These are phyloP conservation scores for Labia minor DNA, from an alignment of 2,888 invertebrate species.

Conservation along the genomic window DNA sequence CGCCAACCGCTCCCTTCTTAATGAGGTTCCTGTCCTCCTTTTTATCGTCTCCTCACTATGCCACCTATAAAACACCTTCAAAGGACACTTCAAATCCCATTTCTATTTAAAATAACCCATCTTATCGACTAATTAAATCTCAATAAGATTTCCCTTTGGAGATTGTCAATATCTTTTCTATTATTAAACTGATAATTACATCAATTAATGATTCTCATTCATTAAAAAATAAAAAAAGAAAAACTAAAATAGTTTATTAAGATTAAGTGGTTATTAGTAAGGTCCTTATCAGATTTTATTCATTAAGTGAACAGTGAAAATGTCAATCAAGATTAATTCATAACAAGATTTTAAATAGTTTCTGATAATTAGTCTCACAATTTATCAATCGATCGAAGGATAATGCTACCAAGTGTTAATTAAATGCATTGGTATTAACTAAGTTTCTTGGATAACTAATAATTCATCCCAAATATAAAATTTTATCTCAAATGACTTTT, in stretches of 20 bases:
- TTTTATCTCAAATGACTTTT: no score
- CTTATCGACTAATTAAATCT: no score
- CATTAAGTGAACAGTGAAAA: neutral
- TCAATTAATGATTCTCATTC: neutral
- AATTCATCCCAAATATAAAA: no score
- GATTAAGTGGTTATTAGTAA: neutral
- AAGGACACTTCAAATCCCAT: no score
- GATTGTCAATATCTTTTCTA: no score
- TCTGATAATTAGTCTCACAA: neutral
- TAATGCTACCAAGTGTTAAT: neutral
- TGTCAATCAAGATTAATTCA: conserved; percentile 3
- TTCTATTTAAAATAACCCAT: no score
- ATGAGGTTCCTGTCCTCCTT: neutral
- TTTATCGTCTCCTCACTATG: neutral
- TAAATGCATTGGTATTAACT: no score
- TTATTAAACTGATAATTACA: neutral
- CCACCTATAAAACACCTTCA: no score
- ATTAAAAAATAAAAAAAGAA: neutral
- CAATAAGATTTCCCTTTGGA: no score
- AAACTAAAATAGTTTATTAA: neutral
- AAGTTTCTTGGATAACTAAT: no score
- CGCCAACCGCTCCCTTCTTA: neutral
- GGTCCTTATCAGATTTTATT: neutral
- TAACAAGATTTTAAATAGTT: neutral
- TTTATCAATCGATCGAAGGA: neutral